phyloP scores from a whole-genome alignment of 2,888 invertebrate genomes.

The Cataglyphis cursor region DNA sequence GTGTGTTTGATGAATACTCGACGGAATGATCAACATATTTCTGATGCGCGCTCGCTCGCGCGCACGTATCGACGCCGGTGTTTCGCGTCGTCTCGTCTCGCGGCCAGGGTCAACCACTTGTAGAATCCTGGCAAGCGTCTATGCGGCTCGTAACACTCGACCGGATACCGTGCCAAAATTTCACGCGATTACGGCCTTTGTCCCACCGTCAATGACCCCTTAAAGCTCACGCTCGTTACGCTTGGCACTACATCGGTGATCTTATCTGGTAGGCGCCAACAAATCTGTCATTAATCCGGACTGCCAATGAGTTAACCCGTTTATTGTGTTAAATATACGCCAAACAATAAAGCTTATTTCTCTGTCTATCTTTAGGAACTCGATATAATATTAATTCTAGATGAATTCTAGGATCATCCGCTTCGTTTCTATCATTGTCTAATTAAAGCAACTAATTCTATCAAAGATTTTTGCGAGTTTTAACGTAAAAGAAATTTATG shows the following conservation, averaged over 20 bases:
- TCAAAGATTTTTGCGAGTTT: neutral
- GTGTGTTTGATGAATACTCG: neutral
- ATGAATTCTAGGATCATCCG: neutral
- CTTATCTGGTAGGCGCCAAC: conserved; percentile 4
- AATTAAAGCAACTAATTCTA: neutral
- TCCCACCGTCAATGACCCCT: conserved; percentile 54
- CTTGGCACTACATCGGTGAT: neutral
- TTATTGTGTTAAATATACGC: neutral
- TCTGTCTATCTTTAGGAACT: neutral
- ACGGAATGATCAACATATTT: conserved; percentile 30
- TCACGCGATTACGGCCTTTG: conserved; percentile 48
- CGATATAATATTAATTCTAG: neutral
- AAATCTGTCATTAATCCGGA: conserved; percentile 22
- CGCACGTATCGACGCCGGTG: conserved; percentile 71
- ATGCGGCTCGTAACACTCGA: conserved; percentile 37
- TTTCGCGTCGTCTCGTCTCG: conserved; percentile 45
- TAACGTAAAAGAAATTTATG: neutral
- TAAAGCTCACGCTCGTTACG: conserved; percentile 6
- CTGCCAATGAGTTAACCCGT: neutral
- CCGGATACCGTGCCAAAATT: conserved; percentile 64
- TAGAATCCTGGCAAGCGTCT: conserved; percentile 79
- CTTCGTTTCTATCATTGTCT: neutral
- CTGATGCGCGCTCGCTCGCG: conserved; percentile 35
- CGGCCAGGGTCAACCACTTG: conserved; percentile 84
- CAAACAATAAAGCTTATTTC: neutral